These are phyloP conservation scores for Diploscapter pachys DNA, from an alignment of 1,140 invertebrate species.

Conservation along the genomic window DNA sequence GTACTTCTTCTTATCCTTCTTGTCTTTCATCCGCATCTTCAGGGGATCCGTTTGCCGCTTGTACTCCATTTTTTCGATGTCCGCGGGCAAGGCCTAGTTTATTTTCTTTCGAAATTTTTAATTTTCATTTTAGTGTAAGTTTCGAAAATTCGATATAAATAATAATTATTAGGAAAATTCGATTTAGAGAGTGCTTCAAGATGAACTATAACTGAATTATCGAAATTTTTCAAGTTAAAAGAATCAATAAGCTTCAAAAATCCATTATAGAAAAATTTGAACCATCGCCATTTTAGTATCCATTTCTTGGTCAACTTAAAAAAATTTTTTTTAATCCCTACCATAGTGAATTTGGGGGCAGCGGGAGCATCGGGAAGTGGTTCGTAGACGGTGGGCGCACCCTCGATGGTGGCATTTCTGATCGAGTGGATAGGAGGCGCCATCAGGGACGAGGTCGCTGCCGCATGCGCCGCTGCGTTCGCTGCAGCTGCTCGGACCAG, in stretches of 20 bases:
- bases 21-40: constrained; percentile 42
- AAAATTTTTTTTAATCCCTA: too few relatives aligned
- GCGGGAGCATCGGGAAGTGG: constrained; percentile 6
- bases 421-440: background rate
- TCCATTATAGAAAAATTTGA: too few relatives aligned
- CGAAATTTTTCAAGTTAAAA: too few relatives aligned
- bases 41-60: constrained; percentile 32
- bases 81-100: constrained; percentile 48
- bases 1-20: constrained; percentile 58
- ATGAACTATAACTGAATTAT: too few relatives aligned
- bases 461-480: constrained; percentile 8
- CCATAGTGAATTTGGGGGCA: background rate
- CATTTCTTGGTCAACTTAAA: background rate
- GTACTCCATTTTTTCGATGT: constrained; percentile 49
- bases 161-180: constrained; percentile 13
- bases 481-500: background rate
- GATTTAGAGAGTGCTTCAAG: background rate
- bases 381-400: constrained; percentile 18
- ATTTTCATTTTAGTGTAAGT: background rate
- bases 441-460: constrained; percentile 14
- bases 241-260: too few relatives aligned
- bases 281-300: too few relatives aligned
- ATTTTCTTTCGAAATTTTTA: constrained; percentile 12
- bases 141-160: background rate
- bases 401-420: constrained; percentile 14